These are phyloP conservation scores for Otus sunia DNA, from an alignment of 2,113 vertebrate species.

Conservation along the genomic window DNA sequence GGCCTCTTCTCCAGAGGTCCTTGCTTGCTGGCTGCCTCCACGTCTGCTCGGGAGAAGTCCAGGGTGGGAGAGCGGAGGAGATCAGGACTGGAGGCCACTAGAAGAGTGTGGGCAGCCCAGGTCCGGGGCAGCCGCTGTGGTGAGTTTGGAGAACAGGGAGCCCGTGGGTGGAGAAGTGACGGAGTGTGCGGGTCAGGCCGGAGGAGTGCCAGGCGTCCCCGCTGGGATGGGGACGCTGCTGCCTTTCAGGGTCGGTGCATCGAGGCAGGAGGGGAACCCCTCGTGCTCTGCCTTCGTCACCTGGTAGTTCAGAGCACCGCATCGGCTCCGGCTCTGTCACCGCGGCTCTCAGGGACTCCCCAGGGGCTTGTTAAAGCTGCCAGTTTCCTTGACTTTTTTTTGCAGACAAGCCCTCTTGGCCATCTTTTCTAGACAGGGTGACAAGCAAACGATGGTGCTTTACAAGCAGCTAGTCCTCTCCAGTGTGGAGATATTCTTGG, in stretches of 20 bases:
- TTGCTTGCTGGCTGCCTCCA: background rate
- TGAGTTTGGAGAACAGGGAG: background rate
- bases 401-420: background rate
- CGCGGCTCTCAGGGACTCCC: background rate
- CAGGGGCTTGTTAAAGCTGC: background rate
- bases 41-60: rapidly evolving
- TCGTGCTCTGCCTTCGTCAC: background rate
- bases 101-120: background rate
- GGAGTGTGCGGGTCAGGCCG: rapidly evolving
- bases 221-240: background rate
- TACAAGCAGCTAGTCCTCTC: background rate
- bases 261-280: rapidly evolving
- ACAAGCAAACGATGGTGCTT: background rate
- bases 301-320: rapidly evolving
- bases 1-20: background rate
- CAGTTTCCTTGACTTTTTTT: background rate
- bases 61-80: background rate
- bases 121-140: background rate
- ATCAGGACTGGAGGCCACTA: background rate
- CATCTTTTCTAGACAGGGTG: background rate
- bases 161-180: background rate
- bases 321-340: background rate
- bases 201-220: background rate
- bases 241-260: background rate
- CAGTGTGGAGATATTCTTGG: background rate